Conservation (phyloP, 2,113 vertebrate species). For the Aramus guarauna region DNA sequence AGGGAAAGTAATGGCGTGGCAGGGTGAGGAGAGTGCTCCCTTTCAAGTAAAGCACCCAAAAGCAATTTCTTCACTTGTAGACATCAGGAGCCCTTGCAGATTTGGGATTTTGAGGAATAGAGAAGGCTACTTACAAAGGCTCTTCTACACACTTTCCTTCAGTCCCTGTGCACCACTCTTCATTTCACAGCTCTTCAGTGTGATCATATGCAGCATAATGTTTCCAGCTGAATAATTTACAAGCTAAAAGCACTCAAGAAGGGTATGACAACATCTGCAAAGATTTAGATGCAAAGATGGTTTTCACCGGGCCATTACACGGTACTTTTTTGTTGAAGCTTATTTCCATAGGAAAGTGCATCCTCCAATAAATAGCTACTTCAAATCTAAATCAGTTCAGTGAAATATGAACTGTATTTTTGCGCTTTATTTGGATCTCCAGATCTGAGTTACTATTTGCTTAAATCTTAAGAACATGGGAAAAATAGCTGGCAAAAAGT, state of each 20-base stretch:
- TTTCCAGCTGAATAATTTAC: conserved; percentile 3
- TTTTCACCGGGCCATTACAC: neutral
- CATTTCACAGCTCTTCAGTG: neutral
- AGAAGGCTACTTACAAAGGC: neutral
- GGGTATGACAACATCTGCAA: neutral
- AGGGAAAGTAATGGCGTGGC: neutral
- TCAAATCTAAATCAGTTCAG: neutral
- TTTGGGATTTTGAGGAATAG: neutral
- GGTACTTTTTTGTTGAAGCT: neutral
- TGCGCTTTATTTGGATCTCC: neutral
- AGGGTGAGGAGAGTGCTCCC: neutral
- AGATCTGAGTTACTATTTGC: neutral
- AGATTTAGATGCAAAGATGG: neutral
- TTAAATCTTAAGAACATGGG: neutral
- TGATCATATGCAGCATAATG: neutral
- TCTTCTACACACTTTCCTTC: neutral
- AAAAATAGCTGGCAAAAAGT: neutral
- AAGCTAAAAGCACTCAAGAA: neutral
- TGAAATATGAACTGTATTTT: neutral
- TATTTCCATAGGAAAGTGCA: neutral
- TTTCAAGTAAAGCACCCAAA: neutral
- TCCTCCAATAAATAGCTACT: neutral
- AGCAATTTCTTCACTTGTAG: neutral
- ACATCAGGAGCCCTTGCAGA: neutral
- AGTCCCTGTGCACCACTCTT: neutral